These are phyloP conservation scores for Cuniculus paca DNA, from an alignment of 2,797 vertebrate species.

Conservation along the genomic window DNA sequence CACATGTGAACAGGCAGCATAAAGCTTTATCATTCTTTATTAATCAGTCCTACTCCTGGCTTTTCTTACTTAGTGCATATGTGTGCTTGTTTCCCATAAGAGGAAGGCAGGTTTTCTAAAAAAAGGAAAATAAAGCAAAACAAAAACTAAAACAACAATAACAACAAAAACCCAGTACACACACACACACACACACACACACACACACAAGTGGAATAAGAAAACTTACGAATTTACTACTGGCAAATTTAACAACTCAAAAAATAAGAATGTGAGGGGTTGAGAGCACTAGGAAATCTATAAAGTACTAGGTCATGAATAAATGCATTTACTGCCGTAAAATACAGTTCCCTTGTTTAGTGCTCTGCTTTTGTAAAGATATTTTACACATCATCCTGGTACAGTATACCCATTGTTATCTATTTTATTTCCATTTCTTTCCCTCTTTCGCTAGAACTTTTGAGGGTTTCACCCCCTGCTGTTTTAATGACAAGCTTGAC, in stretches of 20 bases:
- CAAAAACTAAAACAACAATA: background rate
- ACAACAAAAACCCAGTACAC: background rate
- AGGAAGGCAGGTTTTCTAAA: background rate
- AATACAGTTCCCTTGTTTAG: background rate
- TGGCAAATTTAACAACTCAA: slow-evolving; percentile 32
- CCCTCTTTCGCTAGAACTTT: slow-evolving; percentile 53
- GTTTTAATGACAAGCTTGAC: slow-evolving; percentile 62
- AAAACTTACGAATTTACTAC: slow-evolving; percentile 41
- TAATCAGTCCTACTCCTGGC: background rate
- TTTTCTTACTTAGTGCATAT: background rate
- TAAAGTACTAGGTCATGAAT: background rate
- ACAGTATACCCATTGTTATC: background rate
- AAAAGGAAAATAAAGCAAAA: background rate
- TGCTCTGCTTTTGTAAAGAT: slow-evolving; percentile 39
- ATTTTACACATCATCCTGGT: slow-evolving; percentile 32
- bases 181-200: background rate
- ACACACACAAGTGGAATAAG: background rate
- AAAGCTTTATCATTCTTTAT: background rate
- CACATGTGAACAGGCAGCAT: background rate
- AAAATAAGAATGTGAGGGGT: background rate
- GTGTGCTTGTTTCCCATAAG: background rate
- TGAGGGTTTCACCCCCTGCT: slow-evolving; percentile 54
- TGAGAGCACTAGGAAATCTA: background rate
- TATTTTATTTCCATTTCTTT: slow-evolving; percentile 58
- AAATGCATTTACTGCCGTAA: slow-evolving; percentile 27